Conservation (phyloP, 2,888 invertebrate genomes). For the Caenorhabditis virilis region DNA sequence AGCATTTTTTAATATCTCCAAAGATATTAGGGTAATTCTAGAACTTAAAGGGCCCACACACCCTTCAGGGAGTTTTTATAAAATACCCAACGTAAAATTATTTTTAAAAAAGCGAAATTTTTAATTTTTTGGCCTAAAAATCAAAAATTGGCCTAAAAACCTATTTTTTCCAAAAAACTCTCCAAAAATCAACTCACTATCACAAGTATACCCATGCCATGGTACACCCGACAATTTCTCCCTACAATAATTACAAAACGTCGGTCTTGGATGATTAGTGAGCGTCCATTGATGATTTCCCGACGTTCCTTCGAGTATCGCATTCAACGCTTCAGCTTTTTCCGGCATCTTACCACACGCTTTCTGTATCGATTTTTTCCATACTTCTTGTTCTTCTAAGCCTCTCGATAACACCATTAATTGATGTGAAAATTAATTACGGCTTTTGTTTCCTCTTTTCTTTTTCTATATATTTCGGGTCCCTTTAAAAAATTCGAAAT, state of each 20-base stretch:
- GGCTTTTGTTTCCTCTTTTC: not conserved
- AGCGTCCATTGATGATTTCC: conserved; percentile 36
- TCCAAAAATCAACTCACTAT: conserved; percentile 72
- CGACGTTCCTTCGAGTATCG: conserved; percentile 35
- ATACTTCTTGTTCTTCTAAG: conserved; percentile 19
- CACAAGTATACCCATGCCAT: conserved; percentile 92
- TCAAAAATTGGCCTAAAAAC: not conserved
- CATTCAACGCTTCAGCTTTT: conserved; percentile 22
- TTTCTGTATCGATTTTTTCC: conserved; percentile 23
- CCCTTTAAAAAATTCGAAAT: not conserved
- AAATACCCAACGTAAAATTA: not conserved
- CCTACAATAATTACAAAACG: conserved; percentile 86
- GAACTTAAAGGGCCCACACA: too few species aligned
- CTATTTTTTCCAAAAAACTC: too few species aligned
- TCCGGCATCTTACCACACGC: conserved; percentile 18
- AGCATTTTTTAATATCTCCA: too few species aligned
- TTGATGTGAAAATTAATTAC: not conserved
- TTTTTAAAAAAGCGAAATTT: not conserved
- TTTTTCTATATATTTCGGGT: not conserved
- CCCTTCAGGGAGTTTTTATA: too few species aligned
- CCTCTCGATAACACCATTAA: conserved; percentile 20
- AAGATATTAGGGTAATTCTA: too few species aligned
- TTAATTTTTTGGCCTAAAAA: not conserved
- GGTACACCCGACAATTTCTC: conserved; percentile 90
- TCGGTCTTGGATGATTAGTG: conserved; percentile 50